Base-by-base conservation (phyloP, 2,888 invertebrate species). In the Amiota mariae region DNA sequence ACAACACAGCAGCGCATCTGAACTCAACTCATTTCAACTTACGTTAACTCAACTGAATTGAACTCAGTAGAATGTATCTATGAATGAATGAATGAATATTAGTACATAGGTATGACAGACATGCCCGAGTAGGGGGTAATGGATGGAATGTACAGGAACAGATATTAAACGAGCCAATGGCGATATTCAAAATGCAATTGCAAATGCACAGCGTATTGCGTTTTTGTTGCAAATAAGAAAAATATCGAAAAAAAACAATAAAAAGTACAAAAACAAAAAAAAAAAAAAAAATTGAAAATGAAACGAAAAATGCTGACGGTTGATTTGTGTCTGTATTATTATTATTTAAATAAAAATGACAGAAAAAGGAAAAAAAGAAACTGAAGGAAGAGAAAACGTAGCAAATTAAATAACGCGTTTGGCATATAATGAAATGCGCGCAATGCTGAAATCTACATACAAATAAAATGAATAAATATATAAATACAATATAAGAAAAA, bases 281-380 rank as follows among this genome's bases (percentile, higher is more conserved):
- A 77, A 78, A 78, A 78, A 68, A 1, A n/a, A 20, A 59, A 59
- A 59, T 0, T 3, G 20, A 59, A 59, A 15, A n/a, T 51, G 54
- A n/a, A 15, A 49, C 24, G 77, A 78, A 79, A 86, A 86, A 83
- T 80, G 86, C 87, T 86, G 86, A 86, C 87, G 84, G 81, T 78
- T 86, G 86, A 87, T 86, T 86, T 87, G 87, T 79, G 85, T 82
- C 79, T 76, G 77, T 70, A 59, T 59, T 59, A 59, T 20, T 20
- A 72, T 75, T 73, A 71, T 78, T 71, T 75, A 76, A 79, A 78
- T 79, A 76, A 78, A 66, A 72, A 72, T 54, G 54, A 66, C 54
- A 72, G 8, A 76, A 78, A 78, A 75, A 73, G 49, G 47, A 63
- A 76, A 72, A 76, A 78, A 78, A 74, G 11, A 18, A 61, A 18